Evolutionary conservation across 2,113 vertebrate species (phyloP).

Genomic region (Merops nubicus): DNA sequence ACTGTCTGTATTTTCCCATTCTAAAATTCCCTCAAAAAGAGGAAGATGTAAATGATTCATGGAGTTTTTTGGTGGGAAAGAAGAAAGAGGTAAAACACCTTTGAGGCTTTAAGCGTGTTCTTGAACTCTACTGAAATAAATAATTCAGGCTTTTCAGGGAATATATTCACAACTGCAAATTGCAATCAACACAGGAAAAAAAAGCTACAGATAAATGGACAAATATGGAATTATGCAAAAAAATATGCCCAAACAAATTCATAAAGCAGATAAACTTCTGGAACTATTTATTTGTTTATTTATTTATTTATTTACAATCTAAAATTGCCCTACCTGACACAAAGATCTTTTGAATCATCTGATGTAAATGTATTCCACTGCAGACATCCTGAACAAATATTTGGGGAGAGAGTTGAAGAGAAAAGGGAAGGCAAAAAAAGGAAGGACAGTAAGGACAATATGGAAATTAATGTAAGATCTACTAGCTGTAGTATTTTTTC

Average conservation of each 20-base stretch:
- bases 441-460: not conserved
- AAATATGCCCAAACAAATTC: not conserved
- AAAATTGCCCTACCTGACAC: not conserved
- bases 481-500: not conserved
- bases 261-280: conserved; percentile 5
- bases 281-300: not conserved
- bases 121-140: not conserved
- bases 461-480: not conserved
- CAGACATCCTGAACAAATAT: not conserved
- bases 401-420: not conserved
- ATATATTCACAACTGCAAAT: conserved; percentile 34
- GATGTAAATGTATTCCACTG: not conserved
- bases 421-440: not conserved
- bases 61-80: not conserved
- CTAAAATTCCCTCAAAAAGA: not conserved
- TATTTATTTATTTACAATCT: not conserved
- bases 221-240: not conserved
- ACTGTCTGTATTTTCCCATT: not conserved
- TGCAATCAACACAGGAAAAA: not conserved
- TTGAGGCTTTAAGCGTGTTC: not conserved
- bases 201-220: not conserved
- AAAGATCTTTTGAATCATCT: not conserved
- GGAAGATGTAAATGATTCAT: not conserved
- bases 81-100: not conserved
- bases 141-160: not conserved